phyloP scores from a whole-genome alignment of 2,113 vertebrate genomes.

The Trichechus manatus region DNA sequence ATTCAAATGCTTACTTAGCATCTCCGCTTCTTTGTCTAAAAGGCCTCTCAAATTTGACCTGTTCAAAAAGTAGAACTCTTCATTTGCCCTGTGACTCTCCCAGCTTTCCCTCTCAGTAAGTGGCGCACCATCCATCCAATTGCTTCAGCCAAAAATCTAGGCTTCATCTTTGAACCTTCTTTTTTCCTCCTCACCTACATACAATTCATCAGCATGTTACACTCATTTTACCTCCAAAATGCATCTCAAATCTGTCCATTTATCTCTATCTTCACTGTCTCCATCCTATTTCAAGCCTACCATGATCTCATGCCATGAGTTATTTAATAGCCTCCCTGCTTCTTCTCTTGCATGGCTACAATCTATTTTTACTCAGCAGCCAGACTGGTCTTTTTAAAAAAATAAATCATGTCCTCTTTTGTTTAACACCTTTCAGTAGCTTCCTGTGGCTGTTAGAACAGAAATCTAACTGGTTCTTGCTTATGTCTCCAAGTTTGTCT shows the following conservation, averaged over 20 bases:
- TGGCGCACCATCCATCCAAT: neutral
- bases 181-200: neutral
- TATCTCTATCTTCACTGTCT: neutral
- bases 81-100: neutral
- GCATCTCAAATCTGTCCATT: neutral
- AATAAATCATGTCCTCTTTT: neutral
- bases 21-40: constrained; percentile 7
- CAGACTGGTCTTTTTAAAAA: neutral
- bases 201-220: neutral
- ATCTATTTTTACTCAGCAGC: constrained; percentile 15
- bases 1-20: neutral
- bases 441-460: neutral
- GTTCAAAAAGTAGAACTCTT: neutral
- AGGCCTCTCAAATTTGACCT: neutral
- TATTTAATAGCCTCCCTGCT: neutral
- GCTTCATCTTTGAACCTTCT: neutral
- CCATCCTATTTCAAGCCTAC: neutral
- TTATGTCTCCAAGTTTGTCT: neutral
- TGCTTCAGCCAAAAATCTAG: neutral
- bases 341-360: neutral
- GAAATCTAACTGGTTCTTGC: neutral
- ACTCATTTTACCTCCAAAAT: constrained; percentile 19
- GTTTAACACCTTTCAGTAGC: neutral
- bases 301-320: neutral
- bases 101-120: neutral